Evolutionary conservation across 2,888 invertebrate genomes (phyloP).

Genomic region (Lepidocyrtinus sp.): DNA sequence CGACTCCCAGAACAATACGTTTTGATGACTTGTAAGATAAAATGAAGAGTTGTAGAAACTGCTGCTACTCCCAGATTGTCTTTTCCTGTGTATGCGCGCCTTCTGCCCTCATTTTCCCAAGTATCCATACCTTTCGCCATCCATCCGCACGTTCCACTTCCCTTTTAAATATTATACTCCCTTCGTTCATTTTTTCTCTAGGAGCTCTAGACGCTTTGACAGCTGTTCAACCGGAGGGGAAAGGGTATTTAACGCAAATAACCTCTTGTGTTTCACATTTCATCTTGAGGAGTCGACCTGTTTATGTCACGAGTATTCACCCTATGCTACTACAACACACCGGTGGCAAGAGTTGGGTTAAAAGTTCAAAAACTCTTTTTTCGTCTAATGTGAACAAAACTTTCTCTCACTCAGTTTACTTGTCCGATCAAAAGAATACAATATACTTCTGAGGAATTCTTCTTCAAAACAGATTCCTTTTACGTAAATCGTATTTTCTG

Average conservation of each 20-base stretch:
- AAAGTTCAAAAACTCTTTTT: too few species aligned
- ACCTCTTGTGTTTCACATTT: too few species aligned
- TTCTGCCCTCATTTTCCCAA: too few species aligned
- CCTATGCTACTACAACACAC: not conserved
- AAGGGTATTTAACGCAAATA: too few species aligned
- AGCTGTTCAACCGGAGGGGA: too few species aligned
- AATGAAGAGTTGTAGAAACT: conserved; percentile 49
- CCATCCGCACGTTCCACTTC: conserved; percentile 1
- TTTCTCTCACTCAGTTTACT: not conserved
- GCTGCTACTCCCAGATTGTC: conserved; percentile 1
- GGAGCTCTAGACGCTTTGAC: too few species aligned
- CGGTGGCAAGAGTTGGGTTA: not conserved
- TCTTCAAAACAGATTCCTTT: not conserved
- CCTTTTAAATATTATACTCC: not conserved
- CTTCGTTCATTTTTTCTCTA: too few species aligned
- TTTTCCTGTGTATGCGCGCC: not conserved
- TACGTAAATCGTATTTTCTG: conserved; percentile 20
- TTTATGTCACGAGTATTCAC: too few species aligned
- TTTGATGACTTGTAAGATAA: conserved; percentile 49
- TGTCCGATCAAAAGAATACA: not conserved
- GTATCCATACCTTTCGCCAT: not conserved
- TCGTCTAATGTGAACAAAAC: too few species aligned
- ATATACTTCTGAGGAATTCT: conserved; percentile 18
- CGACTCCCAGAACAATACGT: conserved; percentile 43
- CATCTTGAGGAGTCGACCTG: too few species aligned